Evolutionary conservation across 1,140 invertebrate genomes (phyloP).

Genomic region (Lysiphlebus fabarum): DNA sequence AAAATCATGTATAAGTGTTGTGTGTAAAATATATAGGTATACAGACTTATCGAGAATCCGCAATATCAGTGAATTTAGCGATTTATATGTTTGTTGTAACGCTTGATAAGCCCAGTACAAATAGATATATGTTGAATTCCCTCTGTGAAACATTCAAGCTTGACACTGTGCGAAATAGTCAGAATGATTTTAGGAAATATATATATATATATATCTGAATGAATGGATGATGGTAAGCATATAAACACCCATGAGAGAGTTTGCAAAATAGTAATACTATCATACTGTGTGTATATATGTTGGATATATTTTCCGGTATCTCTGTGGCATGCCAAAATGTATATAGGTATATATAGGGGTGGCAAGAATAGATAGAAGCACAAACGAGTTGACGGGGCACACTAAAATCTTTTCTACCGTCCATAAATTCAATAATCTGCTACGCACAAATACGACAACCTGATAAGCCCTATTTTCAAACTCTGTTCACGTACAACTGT

Average conservation of each 20-base stretch:
- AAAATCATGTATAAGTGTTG: background rate
- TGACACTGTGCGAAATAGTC: too few species aligned
- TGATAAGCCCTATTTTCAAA: conserved; percentile 11
- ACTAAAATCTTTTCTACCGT: conserved; percentile 14
- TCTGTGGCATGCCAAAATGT: too few species aligned
- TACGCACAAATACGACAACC: conserved; percentile 14
- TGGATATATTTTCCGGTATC: too few species aligned
- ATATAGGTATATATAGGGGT: background rate
- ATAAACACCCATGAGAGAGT: too few species aligned
- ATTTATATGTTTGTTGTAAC: conserved; percentile 21
- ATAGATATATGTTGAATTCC: too few species aligned
- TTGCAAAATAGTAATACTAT: too few species aligned
- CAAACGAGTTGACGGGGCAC: conserved; percentile 15
- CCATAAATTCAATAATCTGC: conserved; percentile 17
- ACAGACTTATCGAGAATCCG: background rate
- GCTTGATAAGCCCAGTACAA: too few species aligned
- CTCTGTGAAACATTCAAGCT: too few species aligned
- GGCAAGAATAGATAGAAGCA: conserved; percentile 11
- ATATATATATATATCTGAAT: too few species aligned
- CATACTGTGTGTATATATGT: too few species aligned
- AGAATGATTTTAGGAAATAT: too few species aligned
- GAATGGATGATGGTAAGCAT: too few species aligned
- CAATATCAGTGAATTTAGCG: conserved; percentile 20
- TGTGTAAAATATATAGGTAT: background rate
- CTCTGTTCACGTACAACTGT: conserved; percentile 9